These are phyloP conservation scores for Lacanobia wlatinum DNA, from an alignment of 2,888 invertebrate genomes.

Conservation along the genomic window DNA sequence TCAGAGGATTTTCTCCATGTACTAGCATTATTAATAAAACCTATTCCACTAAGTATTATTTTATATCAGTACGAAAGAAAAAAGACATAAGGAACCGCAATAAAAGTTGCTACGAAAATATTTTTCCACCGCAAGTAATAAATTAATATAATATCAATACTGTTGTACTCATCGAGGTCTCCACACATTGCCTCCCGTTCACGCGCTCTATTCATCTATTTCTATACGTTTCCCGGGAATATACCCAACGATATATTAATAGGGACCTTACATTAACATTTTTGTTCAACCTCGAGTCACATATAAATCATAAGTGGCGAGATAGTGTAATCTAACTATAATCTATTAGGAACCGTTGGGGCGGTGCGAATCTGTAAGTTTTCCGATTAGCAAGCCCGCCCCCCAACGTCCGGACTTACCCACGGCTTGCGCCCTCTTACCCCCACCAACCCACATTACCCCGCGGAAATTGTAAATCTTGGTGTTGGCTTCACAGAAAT, in stretches of 20 bases:
- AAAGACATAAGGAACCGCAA: not conserved
- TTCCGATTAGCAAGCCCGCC: constrained; percentile 70
- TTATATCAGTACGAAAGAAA: not conserved
- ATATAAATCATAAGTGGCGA: constrained; percentile 62
- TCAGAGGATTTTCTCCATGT: too few species aligned
- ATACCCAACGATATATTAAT: constrained; percentile 45
- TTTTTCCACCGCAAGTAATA: constrained; percentile 8
- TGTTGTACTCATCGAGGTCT: not conserved
- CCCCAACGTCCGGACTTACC: constrained; percentile 44
- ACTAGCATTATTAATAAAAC: not conserved
- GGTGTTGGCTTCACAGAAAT: constrained; percentile 70
- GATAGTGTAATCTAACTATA: constrained; percentile 64
- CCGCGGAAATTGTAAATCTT: constrained; percentile 80
- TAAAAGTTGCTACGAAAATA: constrained; percentile 1
- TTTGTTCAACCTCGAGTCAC: constrained; percentile 34
- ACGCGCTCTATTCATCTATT: constrained; percentile 5
- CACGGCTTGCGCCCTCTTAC: constrained; percentile 18
- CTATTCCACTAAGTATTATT: not conserved
- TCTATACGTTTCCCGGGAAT: not conserved
- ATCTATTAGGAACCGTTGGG: constrained; percentile 64
- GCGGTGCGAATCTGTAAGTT: constrained; percentile 71
- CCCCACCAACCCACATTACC: constrained; percentile 26
- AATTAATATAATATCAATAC: constrained; percentile 28
- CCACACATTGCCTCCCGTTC: constrained; percentile 11
- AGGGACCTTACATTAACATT: constrained; percentile 42